Evolutionary conservation across 2,888 invertebrate species (phyloP).

Genomic region (Capitulum mitella): DNA sequence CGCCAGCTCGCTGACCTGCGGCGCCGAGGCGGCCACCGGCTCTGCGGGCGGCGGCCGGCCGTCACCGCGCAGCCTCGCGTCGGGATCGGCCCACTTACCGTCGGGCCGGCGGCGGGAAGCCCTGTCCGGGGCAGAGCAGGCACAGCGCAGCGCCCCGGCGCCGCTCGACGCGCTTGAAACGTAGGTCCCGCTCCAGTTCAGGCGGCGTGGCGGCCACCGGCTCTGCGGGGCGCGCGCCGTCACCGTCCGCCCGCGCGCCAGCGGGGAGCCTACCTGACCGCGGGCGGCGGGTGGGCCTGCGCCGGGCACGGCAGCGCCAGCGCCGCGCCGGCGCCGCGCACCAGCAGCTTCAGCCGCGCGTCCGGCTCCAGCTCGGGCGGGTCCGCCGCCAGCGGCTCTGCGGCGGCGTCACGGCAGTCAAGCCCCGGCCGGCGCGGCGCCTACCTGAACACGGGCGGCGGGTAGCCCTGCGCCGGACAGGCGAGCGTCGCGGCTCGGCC

Average conservation of each 20-base stretch:
- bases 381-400: conserved; percentile 7
- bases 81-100: not conserved
- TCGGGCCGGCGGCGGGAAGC: not conserved
- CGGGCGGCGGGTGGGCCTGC: conserved; percentile 44
- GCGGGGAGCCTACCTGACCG: too few species aligned
- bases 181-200: conserved; percentile 6
- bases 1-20: conserved; percentile 9
- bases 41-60: not conserved
- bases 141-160: conserved; percentile 39
- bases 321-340: not conserved
- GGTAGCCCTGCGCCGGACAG: conserved; percentile 65
- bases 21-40: not conserved
- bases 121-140: conserved; percentile 62
- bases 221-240: not conserved
- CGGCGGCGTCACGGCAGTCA: not conserved
- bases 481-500: conserved; percentile 55
- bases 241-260: not conserved
- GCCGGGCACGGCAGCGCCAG: conserved; percentile 59
- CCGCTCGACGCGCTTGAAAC: not conserved
- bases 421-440: not conserved
- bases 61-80: not conserved
- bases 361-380: conserved; percentile 17
- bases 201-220: conserved; percentile 5
- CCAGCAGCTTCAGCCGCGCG: not conserved
- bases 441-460: conserved; percentile 61